Conservation (phyloP, 2,888 invertebrate species). For the Germaria angustata region DNA sequence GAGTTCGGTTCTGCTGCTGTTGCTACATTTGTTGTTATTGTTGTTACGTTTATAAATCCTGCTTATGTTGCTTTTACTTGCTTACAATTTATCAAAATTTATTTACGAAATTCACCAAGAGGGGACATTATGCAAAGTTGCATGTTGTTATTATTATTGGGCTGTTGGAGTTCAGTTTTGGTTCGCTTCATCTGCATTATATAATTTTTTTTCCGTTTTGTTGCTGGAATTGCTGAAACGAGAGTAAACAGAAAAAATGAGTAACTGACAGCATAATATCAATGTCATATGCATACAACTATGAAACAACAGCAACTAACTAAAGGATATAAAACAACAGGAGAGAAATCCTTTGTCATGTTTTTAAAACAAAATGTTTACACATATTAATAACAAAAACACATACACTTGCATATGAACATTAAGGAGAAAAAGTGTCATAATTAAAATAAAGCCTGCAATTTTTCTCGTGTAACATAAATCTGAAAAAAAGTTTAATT, state of each 20-base stretch:
- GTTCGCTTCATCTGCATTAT: conserved; percentile 32
- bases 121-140: conserved; percentile 61
- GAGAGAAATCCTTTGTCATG: conserved; percentile 45
- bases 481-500: background rate
- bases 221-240: background rate
- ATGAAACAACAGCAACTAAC: conserved; percentile 26
- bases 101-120: conserved; percentile 38
- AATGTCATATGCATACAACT: conserved; percentile 59
- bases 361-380: conserved; percentile 11
- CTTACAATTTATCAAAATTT: conserved; percentile 65
- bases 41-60: conserved; percentile 60
- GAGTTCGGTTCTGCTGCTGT: background rate
- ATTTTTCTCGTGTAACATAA: conserved; percentile 3
- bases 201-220: background rate
- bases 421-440: conserved; percentile 37
- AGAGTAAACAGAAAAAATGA: conserved; percentile 2
- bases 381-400: background rate
- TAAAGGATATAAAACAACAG: conserved; percentile 36
- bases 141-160: conserved; percentile 51
- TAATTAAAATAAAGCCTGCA: conserved; percentile 44
- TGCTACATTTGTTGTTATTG: conserved; percentile 19
- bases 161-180: conserved; percentile 24
- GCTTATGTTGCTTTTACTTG: conserved; percentile 65
- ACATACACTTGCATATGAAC: background rate
- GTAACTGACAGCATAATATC: conserved; percentile 60